Base-by-base conservation (phyloP, 2,888 invertebrate genomes). In the Spatulosminthurus flaviceps region DNA sequence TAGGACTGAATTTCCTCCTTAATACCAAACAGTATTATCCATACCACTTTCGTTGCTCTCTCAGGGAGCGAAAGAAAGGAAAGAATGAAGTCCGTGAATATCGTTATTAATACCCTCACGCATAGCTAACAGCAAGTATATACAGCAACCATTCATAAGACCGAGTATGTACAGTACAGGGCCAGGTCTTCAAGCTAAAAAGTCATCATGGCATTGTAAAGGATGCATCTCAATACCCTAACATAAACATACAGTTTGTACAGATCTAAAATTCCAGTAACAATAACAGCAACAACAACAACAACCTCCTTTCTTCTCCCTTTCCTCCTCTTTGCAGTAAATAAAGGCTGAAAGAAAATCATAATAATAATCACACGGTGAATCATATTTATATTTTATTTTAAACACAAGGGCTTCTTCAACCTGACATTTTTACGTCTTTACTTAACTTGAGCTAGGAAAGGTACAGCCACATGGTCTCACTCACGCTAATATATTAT, bases 361-460 rank as follows among this genome's bases (percentile, higher is more conserved):
- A 79, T 79, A 79, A 79, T 74, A 79, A 79, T 79, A 79, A 79
- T 79, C 79, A 74, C 67, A 79, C 79, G 79, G 73, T 73, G 73
- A 79, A 79, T 79, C 73, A 79, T 79, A 79, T 79, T 79, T 79
- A 69, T 78, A 78, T 61, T 71, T 69, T 69, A 76, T 76, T 76
- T 76, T 76, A 76, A 76, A 76, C 76, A 76, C 76, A 69, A 67
- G 76, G 67, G 67, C 67, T 76, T 26, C 76, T 76, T 76, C 76
- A 69, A 76, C 66, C 43, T 76, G 76, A 76, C 76, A 66, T 67
- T 76, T 76, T 76, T 76, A 76, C 69, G 76, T 69, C 51, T 69
- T 51, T 51, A 34, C 34, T 34, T 34, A 34, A 34, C 34, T 34
- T 9, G 34, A 34, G 34, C 34, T 7, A 34, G 34, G 34, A 9